Conservation (phyloP, 2,113 vertebrate species). For the Scomber scombrus region DNA sequence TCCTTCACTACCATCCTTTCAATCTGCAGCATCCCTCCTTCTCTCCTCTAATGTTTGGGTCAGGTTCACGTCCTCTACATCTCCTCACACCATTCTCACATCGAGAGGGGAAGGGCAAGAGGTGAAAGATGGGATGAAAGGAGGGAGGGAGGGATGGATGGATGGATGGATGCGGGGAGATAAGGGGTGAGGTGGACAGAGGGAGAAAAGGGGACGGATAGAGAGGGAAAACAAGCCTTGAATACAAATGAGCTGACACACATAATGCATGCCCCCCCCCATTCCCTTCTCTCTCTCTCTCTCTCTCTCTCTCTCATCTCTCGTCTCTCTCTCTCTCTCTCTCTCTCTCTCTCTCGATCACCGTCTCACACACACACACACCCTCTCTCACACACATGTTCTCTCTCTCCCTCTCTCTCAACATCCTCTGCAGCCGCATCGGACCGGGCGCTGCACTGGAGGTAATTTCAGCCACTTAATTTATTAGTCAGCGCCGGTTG, state of each 20-base stretch:
- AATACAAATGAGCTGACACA: slow-evolving; percentile 85
- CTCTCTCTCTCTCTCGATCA: slow-evolving; percentile 43
- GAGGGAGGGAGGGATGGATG: background rate
- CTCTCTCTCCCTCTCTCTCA: slow-evolving; percentile 48
- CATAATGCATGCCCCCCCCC: slow-evolving; percentile 66
- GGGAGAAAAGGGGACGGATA: slow-evolving; percentile 50
- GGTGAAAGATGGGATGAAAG: background rate
- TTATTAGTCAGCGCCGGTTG: slow-evolving; percentile 61
- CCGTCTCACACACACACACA: slow-evolving; percentile 50
- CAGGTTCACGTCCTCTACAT: slow-evolving; percentile 60
- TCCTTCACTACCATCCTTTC: background rate
- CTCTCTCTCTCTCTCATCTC: slow-evolving; percentile 36
- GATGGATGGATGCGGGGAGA: slow-evolving; percentile 18
- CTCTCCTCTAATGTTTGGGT: slow-evolving; percentile 32
- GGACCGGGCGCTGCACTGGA: slow-evolving; percentile 62
- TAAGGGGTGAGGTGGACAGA: slow-evolving; percentile 56
- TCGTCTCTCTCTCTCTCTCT: slow-evolving; percentile 28
- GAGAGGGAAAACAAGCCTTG: slow-evolving; percentile 69
- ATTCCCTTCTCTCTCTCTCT: slow-evolving; percentile 44
- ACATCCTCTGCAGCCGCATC: slow-evolving; percentile 59
- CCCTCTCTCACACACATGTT: slow-evolving; percentile 65
- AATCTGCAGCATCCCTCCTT: slow-evolving; percentile 38
- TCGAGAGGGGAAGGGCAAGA: background rate
- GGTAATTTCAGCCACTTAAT: slow-evolving; percentile 72
- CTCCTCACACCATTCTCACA: slow-evolving; percentile 26